phyloP scores from a whole-genome alignment of 2,888 invertebrate genomes.

The Papilio gigon region DNA sequence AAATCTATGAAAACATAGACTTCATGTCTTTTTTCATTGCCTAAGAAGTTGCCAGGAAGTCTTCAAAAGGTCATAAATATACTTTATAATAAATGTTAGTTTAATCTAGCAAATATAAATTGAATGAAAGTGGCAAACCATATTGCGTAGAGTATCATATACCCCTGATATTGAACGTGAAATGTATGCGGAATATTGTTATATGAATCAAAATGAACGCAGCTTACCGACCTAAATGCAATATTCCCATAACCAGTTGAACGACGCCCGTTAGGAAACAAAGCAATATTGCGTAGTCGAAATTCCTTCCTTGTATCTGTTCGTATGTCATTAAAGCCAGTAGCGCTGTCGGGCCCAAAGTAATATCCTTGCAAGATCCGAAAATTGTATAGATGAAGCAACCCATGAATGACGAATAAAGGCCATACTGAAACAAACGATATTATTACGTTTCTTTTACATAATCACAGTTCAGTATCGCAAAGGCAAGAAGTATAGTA shows the following conservation, averaged over 20 bases:
- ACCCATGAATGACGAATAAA: conserved; percentile 97
- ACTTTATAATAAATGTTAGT: not conserved
- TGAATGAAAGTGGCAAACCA: not conserved
- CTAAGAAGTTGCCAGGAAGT: not conserved
- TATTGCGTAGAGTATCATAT: not conserved
- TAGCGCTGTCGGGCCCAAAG: conserved; percentile 96
- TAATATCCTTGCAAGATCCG: conserved; percentile 94
- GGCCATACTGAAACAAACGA: conserved; percentile 88
- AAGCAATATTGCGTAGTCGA: conserved; percentile 90
- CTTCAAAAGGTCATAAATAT: not conserved
- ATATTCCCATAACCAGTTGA: conserved; percentile 90
- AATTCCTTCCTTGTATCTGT: conserved; percentile 86
- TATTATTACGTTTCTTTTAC: conserved; percentile 9
- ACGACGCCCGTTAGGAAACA: conserved; percentile 92
- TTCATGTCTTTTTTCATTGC: not conserved
- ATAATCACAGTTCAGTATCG: not conserved
- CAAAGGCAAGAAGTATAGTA: not conserved
- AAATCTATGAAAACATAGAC: not conserved
- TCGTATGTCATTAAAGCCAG: conserved; percentile 95
- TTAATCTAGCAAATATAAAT: not conserved
- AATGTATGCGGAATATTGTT: conserved; percentile 34
- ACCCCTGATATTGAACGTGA: conserved; percentile 39
- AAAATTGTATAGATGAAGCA: conserved; percentile 95
- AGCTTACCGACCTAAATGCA: conserved; percentile 87
- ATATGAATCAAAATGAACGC: conserved; percentile 38